Percentiles rank a stretch among this genome's conserved stretches.
Evolutionary conservation across 1,140 invertebrate genomes (phyloP).

Genomic region (Cotesia typhae): DNA sequence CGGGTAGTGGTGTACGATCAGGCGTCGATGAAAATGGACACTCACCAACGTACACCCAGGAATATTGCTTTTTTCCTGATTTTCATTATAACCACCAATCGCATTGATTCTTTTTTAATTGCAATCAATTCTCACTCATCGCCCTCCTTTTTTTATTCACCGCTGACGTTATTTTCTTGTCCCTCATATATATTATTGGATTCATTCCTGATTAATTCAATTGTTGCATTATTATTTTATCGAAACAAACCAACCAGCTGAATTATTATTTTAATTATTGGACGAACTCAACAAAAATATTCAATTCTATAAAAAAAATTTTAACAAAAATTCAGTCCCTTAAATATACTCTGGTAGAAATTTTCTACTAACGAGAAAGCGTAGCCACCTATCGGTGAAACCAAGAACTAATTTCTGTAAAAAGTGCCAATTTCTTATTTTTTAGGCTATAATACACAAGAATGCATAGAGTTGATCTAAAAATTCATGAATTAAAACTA

Average conservation of each 20-base stretch:
- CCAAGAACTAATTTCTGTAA: too few species aligned
- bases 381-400: too few species aligned
- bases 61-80: constrained; percentile 41
- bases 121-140: constrained; percentile 30
- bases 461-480: too few species aligned
- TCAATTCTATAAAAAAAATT: too few species aligned
- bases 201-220: constrained; percentile 6
- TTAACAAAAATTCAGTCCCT: too few species aligned
- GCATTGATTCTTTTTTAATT: constrained; percentile 21
- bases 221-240: not conserved
- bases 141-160: constrained; percentile 12
- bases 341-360: too few species aligned
- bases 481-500: too few species aligned
- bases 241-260: not conserved
- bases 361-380: too few species aligned
- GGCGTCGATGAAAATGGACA: constrained; percentile 36
- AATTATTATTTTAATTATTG: not conserved
- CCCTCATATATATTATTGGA: constrained; percentile 1
- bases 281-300: too few species aligned
- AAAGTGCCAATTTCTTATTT: too few species aligned
- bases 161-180: not conserved
- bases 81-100: constrained; percentile 27
- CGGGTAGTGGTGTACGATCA: not conserved
- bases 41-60: constrained; percentile 20
- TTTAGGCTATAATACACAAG: too few species aligned